Evolutionary conservation across 1,140 invertebrate genomes (phyloP), one percentile per base, ranked within the genome.

Genomic region (Eriocheir sinensis): DNA sequence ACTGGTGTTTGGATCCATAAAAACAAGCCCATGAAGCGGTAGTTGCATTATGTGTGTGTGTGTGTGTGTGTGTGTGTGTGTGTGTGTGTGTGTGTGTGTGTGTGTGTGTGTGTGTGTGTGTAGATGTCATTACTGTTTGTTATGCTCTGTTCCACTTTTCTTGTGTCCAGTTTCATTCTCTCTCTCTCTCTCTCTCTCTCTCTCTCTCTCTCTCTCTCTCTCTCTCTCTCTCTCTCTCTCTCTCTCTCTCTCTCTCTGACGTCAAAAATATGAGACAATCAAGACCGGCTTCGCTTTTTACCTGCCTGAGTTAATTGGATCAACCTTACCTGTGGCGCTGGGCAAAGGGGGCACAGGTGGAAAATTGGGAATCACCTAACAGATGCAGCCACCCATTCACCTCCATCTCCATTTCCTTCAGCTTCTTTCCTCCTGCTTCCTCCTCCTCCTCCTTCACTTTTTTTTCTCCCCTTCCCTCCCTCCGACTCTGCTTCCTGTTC

Each of bases 351-450:
- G 6, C n/a, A 72, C 60, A 72, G 17, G 60, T 72, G 60, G 60
- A 72, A 72, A 72, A 72, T 72, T 72, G 60, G 60, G n/a, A 72
- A 72, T 72, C 60, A n/a, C 4, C 60, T n/a, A 72, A 72, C 60
- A 72, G 6, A 72, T n/a, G 27, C 27, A 72, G n/a, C 60, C n/a
- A n/a, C n/a, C n/a, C n/a, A n/a, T n/a, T n/a, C n/a, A n/a, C n/a
- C n/a, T n/a, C n/a, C n/a, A n/a, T n/a, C n/a, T n/a, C n/a, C n/a
- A n/a, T n/a, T n/a, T n/a, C n/a, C n/a, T 72, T n/a, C 60, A 9
- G 21, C 12, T 72, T 8, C 60, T 72, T n/a, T n/a, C n/a, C 6
- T n/a, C n/a, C 60, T n/a, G 27, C 60, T 21, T 72, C 60, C 60
- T 72, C 60, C 21, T 72, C 60, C 60, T 72, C 60, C 60, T 72